Evolutionary conservation across 2,888 invertebrate genomes (phyloP).

Genomic region (Seira musarum): DNA sequence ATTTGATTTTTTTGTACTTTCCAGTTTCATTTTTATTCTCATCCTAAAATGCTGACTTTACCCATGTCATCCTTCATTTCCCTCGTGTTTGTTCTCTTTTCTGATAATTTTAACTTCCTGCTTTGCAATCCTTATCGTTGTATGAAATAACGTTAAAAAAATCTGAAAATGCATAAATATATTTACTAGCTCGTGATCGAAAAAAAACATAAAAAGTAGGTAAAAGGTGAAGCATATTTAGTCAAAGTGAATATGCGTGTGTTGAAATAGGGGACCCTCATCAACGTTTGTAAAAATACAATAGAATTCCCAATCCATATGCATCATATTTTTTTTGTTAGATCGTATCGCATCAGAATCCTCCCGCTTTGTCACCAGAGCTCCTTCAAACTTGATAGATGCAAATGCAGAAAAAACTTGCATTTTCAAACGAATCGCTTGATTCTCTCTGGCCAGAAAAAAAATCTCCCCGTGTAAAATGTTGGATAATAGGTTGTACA

Average conservation of each 20-base stretch:
- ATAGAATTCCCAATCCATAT: not conserved
- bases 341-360: constrained; percentile 6
- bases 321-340: constrained; percentile 4
- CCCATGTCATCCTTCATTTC: not conserved
- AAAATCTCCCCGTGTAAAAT: constrained; percentile 11
- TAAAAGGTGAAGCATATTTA: constrained; percentile 13
- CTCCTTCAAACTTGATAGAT: not conserved
- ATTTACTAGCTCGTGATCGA: not conserved
- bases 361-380: constrained; percentile 9
- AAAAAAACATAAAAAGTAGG: constrained; percentile 20
- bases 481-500: constrained; percentile 6
- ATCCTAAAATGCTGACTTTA: not conserved
- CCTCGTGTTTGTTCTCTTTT: not conserved
- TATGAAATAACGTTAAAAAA: not conserved
- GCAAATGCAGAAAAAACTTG: constrained; percentile 2
- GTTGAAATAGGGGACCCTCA: constrained; percentile 39
- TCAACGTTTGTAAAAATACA: constrained; percentile 12
- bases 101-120: not conserved
- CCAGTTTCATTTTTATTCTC: not conserved
- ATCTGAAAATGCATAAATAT: not conserved
- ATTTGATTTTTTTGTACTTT: not conserved
- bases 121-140: not conserved
- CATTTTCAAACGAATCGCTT: not conserved
- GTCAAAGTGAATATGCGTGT: not conserved
- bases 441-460: not conserved